Base-by-base conservation (phyloP, 2,113 vertebrate genomes). In the Meles meles region DNA sequence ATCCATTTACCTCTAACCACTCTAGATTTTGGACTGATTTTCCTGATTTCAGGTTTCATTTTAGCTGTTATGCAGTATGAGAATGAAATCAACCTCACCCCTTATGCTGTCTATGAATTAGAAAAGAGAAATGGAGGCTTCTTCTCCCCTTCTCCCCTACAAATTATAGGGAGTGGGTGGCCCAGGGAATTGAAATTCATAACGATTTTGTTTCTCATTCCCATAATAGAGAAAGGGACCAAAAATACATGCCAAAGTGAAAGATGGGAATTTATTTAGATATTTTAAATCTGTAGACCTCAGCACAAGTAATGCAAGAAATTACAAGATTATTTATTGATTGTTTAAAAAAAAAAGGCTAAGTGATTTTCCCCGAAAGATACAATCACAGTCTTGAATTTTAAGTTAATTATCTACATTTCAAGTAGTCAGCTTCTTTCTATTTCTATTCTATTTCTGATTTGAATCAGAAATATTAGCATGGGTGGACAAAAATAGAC, bases 341-440 rank as follows among this genome's bases (percentile, higher is more conserved):
- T 59, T 85, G 25, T 63, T 88, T 61, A 6, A 9, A 59, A 9
- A 59, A 84, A 3, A 23, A 47, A 82, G 29, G 23, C 7, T 47
- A 39, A 27, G 27, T 90, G 88, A 84, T 96, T 85, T 81, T 52
- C 37, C 61, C 21, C 63, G 79, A 25, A 94, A 67, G 71, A 88
- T 74, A 61, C 76, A 84, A 94, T 94, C 71, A 76, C 4, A 79
- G 34, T 27, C 42, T 95, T 94, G 80, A 96, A 95, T 95, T 95
- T 96, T 92, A 85, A 93, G 71, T 76, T 47, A 59, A 61, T 95
- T 61, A 95, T 77, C 31, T 89, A 39, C 39, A 84, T 77, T 85
- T 89, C 88, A 89, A 77, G 6, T 14, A 59, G 34, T 72, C 65
- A 25, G 13, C 71, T 77, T 69, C 57, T 85, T 77, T 69, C 65